Base-by-base conservation (phyloP, 2,888 invertebrate species). In the Pollenia amentaria region DNA sequence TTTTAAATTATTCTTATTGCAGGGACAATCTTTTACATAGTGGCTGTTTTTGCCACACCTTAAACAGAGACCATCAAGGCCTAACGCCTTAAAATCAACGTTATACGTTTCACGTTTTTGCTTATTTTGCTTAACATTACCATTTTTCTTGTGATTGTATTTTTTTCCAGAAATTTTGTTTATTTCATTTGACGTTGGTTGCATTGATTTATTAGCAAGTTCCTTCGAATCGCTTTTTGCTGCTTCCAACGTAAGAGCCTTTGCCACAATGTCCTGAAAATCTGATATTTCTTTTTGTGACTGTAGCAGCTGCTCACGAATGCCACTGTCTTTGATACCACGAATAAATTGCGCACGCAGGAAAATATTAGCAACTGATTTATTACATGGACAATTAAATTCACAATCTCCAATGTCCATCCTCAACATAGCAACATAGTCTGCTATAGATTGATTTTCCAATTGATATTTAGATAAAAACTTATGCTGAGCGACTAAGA, bases 201-300 rank as follows among this genome's bases (percentile, higher is more conserved):
- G 64, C 14, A 7, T 53, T 4, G 38, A 16, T 78, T 69, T 57
- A 40, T 78, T 12, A 40, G 29, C 29, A 29, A 82, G 55, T 73
- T 82, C 55, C n/a, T 62, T 80, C 14, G 72, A 80, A 64, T 87
- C 73, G 29, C 18, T 70, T 67, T 85, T 84, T 40, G 84, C 84
- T 11, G 82, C 65, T 82, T 87, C 79, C 21, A 84, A 65, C 10
- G 82, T 64, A 8, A 84, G n/a, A 48, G 84, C 82, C 46, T 69
- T 73, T 79, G 78, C 2, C 3, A 83, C 70, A 18, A 57, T 72
- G 14, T 73, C 46, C 8, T 11, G 42, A 64, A 78, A 77, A 14
- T 75, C 69, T 3, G 53, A 64, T 11, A 77, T 12, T 42, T 79
- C 2, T 9, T 55, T 40, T 53, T 29, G 29, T 29, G 29, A 29